Base-by-base conservation (phyloP, 1,140 invertebrate species). In the Gryllus bimaculatus region DNA sequence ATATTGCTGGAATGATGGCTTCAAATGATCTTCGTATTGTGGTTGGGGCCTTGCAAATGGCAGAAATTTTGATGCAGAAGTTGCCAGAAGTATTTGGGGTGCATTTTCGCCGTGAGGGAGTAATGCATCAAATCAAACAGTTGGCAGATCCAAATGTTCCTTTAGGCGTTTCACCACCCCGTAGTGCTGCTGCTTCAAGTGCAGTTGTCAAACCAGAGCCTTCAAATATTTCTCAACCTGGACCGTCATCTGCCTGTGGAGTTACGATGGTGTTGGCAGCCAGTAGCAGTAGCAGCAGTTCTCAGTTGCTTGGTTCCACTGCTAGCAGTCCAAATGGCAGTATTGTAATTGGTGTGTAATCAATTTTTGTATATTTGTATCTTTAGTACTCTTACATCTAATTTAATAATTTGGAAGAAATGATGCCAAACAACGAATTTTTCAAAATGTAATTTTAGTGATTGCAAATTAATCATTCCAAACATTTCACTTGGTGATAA, bases 1-100 rank as follows among this genome's bases (percentile, higher is more conserved):
- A 99, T 85, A 96, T 99, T 83, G 97, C 97, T 54, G 96, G 96
- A 73, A 99, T 99, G 97, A 91, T 99, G 90, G 96, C 96, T 0
- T 98, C 97, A 0, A 94, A 93, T 83, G 97, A 99, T 88, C 88
- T 98, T 75, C 92, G 96, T 83, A 98, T 99, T 83, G 96, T 98
- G 39, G 97, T 99, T 76, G 96, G 96, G 78, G 96, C 96, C n/a
- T 86, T 99, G 73, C 97, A 99, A 87, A 95, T 99, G 91, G 95
- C 96, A 20, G 95, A 97, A 85, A 96, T 99, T 82, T 86, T 99
- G 20, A 98, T 99, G 95, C 93, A 96, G 84, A 96, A 98, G 83
- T 86, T 99, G 80, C 96, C 97, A 7, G 93, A 98, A 82, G 92
- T 98, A 48, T 99, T 99, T 89, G 93, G 93, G 74, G 92, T 96